Evolutionary conservation across 2,797 vertebrate genomes (phyloP), one percentile per base, ranked within the genome.

Genomic region (Hapalemur alaotrensis): DNA sequence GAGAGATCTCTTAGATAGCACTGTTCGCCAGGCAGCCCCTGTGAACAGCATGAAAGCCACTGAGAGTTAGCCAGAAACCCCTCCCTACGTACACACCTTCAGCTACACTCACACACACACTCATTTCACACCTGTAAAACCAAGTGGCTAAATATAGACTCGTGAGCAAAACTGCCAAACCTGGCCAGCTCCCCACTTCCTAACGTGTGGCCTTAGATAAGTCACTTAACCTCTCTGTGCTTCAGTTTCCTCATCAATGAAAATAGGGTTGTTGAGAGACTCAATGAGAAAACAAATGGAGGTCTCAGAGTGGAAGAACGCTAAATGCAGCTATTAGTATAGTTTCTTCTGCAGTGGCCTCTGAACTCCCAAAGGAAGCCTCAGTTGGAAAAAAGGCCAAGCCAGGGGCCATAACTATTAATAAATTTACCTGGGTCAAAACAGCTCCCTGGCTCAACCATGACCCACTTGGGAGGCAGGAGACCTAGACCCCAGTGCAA

Each of bases 221-320:
- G 85, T 97, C 54, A 32, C 43, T 69, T 84, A 65, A 89, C 43
- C 22, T 80, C 48, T 79, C 48, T 85, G 70, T 92, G 75, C 41
- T 92, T 95, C 52, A 69, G 38, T 63, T 90, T 95, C 86, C 63
- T 87, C 41, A 78, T 65, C 80, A 91, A 46, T 65, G 84, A 80
- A 91, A 86, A 83, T 32, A 38, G 48, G 38, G 25, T 52, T 92
- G 50, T 14, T 79, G 43, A 91, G 80, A 63, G 82, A 86, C 52
- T 82, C 48, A 18, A 2, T n/a, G 63, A 93, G 86, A 84, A 41
- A 89, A 93, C 11, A 43, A 89, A 35, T 85, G 82, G 57, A 70
- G 95, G 72, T 90, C 22, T 50, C 78, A n/a, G n/a, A n/a, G 89
- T 65, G 25, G 48, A 92, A 73, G 41, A 95, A 86, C 28, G 17